Conservation (phyloP, 2,888 invertebrate genomes). For the Escarpia spicata region DNA sequence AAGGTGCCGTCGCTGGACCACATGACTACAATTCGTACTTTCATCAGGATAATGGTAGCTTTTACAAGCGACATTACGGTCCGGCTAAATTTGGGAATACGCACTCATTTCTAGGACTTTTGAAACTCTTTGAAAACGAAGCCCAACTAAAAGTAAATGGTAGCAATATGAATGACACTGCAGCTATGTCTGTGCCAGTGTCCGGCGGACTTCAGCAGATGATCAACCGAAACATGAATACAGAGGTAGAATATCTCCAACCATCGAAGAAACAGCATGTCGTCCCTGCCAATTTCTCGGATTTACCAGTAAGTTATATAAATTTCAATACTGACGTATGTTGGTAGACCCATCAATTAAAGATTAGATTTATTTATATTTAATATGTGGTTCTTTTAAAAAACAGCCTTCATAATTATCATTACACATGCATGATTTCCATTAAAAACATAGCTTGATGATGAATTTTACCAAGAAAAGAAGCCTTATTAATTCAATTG, state of each 20-base stretch:
- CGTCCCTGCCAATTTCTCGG: neutral
- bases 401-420: too few species aligned
- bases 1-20: neutral
- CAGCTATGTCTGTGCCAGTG: neutral
- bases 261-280: neutral
- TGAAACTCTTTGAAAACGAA: neutral
- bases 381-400: too few species aligned
- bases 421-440: neutral
- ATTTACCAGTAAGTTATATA: neutral
- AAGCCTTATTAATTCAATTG: neutral
- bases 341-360: too few species aligned
- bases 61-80: neutral
- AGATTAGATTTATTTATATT: too few species aligned
- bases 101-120: neutral
- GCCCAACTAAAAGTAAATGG: neutral
- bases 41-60: neutral
- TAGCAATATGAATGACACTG: neutral
- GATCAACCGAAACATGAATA: neutral
- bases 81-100: neutral
- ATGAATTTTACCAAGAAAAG: neutral
- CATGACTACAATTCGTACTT: neutral
- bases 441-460: neutral
- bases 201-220: conserved; percentile 9
- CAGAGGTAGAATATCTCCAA: neutral
- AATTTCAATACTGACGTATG: too few species aligned